These are phyloP conservation scores for Calephelis perditalis DNA, from an alignment of 2,888 invertebrate genomes.

Conservation along the genomic window DNA sequence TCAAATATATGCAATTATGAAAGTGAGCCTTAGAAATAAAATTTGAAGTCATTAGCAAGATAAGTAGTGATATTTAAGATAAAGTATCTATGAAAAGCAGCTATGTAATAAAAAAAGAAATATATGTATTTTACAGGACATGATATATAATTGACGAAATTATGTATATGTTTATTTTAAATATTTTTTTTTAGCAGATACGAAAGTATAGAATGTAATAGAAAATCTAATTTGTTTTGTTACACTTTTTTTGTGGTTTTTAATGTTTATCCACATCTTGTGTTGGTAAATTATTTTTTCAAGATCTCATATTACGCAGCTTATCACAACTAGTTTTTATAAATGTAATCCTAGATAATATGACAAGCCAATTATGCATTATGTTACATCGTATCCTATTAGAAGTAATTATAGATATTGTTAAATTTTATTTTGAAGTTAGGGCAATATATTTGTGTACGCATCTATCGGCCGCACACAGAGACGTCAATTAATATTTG, in stretches of 20 bases:
- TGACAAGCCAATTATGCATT: neutral
- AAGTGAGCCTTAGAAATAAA: slow-evolving; percentile 5
- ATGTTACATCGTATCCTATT: slow-evolving; percentile 3
- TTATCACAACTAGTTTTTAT: neutral
- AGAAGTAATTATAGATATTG: neutral
- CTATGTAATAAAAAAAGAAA: neutral
- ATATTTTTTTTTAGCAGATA: no score
- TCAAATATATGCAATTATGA: slow-evolving; percentile 1
- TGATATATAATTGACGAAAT: no score
- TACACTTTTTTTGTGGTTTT: no score
- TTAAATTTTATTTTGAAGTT: neutral
- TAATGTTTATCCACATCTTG: no score
- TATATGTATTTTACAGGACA: no score
- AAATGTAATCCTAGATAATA: neutral
- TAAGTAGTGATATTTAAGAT: neutral
- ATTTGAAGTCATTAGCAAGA: neutral
- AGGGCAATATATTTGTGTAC: no score
- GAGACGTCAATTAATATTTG: no score
- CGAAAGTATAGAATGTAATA: no score
- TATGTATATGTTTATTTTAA: no score
- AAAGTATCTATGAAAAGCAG: neutral
- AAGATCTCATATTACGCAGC: slow-evolving; percentile 2
- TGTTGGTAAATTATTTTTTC: neutral
- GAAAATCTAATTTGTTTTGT: no score
- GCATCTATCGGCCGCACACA: no score